Evolutionary conservation across 2,888 invertebrate species (phyloP), one percentile per base, ranked within the genome.

Genomic region (Graphium colonna): DNA sequence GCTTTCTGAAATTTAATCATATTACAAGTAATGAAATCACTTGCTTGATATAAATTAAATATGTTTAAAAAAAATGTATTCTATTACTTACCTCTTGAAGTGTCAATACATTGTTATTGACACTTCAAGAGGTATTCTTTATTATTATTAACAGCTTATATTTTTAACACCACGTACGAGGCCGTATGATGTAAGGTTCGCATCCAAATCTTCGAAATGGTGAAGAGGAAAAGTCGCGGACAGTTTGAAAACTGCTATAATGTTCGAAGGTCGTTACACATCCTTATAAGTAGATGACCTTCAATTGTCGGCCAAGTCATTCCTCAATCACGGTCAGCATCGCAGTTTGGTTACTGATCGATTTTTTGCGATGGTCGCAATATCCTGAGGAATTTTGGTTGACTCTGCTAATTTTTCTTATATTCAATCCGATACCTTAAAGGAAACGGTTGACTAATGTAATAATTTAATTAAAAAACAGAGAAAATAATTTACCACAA

Each of bases 201-300:
- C 42, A 48, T 42, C 38, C 17, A 28, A 47, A 38, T 13, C 16
- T 3, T 12, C 36, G 10, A 26, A 47, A 36, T 47, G 36, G 42
- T 33, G 42, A 38, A 13, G 38, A 52, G 52, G 52, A 52, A 52
- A 52, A 52, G 8, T 48, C 15, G 2, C 8, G 5, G 28, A 13
- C 21, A 17, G 28, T 42, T 52, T 18, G 38, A 42, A 48, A 52
- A 43, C 42, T 36, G 47, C 47, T 42, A 41, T 47, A 21, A 46
- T 16, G 42, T 38, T 38, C n/a, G 38, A 52, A 52, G 38, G 52
- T 12, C 28, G 26, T 10, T 10, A 3, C 12, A 42, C 38, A 38
- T 52, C 42, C 38, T 52, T 52, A 26, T 31, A 33, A 46, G 21
- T 38, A 16, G 42, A 21, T 33, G 42, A 48, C 36, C 10, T 9